These are phyloP conservation scores for Catocala nupta DNA, from an alignment of 2,888 invertebrate species.

Conservation along the genomic window DNA sequence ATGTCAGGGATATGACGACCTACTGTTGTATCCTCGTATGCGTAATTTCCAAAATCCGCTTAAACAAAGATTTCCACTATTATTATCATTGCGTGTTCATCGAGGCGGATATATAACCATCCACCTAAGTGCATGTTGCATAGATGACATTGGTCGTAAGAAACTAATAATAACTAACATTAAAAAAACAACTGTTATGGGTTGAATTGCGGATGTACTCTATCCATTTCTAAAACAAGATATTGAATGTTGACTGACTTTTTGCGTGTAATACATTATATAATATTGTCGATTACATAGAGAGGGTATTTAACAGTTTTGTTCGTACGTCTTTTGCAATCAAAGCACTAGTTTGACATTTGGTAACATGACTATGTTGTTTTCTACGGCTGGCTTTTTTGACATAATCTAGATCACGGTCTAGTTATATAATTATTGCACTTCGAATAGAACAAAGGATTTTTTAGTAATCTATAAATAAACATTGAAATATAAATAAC, in stretches of 20 bases:
- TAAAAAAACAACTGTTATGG: too few relatives aligned
- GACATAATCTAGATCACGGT: too few relatives aligned
- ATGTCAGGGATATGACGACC: constrained; percentile 11
- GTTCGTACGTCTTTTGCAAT: neutral
- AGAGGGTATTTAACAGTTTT: neutral
- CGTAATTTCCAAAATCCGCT: constrained; percentile 15
- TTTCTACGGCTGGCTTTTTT: too few relatives aligned
- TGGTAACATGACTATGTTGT: neutral
- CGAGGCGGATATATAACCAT: neutral
- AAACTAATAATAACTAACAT: too few relatives aligned
- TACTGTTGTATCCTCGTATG: constrained; percentile 3
- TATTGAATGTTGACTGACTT: neutral
- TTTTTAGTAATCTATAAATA: too few relatives aligned
- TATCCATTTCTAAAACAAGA: constrained; percentile 8
- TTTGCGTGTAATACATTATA: constrained; percentile 14
- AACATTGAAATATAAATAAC: too few relatives aligned
- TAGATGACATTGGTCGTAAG: neutral
- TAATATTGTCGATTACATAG: constrained; percentile 6
- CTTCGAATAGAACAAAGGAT: too few relatives aligned
- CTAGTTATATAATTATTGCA: too few relatives aligned
- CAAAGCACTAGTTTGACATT: neutral
- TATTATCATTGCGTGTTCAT: constrained; percentile 9
- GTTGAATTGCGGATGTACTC: too few relatives aligned
- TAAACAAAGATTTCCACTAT: constrained; percentile 7
- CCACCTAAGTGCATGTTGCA: neutral